These are phyloP conservation scores for Chelonus formosanus DNA, from an alignment of 2,888 invertebrate species.

Conservation along the genomic window DNA sequence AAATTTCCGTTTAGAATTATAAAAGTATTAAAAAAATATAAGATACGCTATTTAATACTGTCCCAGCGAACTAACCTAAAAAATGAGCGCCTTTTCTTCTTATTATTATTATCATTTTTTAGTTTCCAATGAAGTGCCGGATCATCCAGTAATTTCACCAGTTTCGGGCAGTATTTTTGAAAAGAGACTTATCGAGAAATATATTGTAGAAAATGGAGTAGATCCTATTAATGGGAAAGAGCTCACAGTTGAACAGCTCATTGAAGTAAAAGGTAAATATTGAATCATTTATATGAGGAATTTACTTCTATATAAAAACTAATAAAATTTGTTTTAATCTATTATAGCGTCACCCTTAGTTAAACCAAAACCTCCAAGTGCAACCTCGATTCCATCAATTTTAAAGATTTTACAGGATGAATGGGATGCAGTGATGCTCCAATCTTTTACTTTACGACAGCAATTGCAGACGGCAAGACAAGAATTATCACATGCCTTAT, in stretches of 20 bases:
- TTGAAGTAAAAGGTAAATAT: constrained; percentile 88
- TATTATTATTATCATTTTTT: constrained; percentile 51
- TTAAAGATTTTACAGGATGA: constrained; percentile 90
- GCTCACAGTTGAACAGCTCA: constrained; percentile 83
- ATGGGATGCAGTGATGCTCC: constrained; percentile 99
- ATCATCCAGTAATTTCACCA: constrained; percentile 95
- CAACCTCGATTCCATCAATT: constrained; percentile 96
- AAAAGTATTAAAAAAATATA: no score
- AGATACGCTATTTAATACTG: no score
- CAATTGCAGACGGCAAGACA: constrained; percentile 95
- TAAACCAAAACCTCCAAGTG: constrained; percentile 96
- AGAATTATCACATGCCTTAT: constrained; percentile 91
- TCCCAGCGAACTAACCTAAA: constrained; percentile 36
- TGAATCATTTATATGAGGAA: background rate
- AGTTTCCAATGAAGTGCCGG: constrained; percentile 98
- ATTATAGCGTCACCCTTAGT: constrained; percentile 83
- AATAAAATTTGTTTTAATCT: no score
- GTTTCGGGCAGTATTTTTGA: constrained; percentile 97
- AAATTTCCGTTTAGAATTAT: no score
- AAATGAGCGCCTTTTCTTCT: constrained; percentile 25
- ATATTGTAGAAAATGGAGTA: constrained; percentile 93
- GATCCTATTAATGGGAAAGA: constrained; percentile 96
- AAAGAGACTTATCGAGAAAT: constrained; percentile 93
- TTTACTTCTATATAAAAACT: no score
- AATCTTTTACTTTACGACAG: constrained; percentile 96